Conservation (phyloP, 2,113 vertebrate species). For the Numenius arquata region DNA sequence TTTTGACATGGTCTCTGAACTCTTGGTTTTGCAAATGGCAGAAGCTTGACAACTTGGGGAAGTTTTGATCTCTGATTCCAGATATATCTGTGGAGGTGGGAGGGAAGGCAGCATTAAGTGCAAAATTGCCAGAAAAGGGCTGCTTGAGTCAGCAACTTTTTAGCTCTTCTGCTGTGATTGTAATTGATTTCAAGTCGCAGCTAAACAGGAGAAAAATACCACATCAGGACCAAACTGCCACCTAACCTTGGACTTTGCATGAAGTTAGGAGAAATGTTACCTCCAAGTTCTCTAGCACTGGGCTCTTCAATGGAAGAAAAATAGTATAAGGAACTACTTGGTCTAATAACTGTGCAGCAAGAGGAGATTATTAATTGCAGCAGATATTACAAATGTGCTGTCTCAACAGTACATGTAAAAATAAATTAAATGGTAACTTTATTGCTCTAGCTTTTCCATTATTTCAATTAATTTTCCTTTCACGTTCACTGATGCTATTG, state of each 20-base stretch:
- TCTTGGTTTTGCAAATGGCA: neutral
- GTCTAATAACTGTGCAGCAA: neutral
- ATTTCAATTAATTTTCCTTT: constrained; percentile 23
- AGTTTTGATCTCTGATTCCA: constrained; percentile 8
- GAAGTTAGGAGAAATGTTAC: neutral
- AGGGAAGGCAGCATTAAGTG: neutral
- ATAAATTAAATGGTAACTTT: neutral
- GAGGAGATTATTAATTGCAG: neutral
- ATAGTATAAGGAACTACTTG: neutral
- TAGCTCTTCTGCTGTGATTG: neutral
- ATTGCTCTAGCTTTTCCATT: constrained; percentile 9
- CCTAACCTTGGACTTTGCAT: neutral
- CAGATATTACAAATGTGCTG: neutral
- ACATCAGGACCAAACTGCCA: neutral
- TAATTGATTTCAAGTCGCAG: neutral
- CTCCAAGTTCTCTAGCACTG: neutral
- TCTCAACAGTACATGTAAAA: neutral
- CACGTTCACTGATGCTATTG: neutral
- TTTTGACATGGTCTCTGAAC: constrained; percentile 18
- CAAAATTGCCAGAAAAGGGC: neutral
- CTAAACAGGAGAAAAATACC: neutral
- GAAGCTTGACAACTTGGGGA: neutral
- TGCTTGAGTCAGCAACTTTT: constrained; percentile 9
- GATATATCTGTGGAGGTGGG: neutral
- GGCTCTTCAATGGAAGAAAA: neutral